Percentiles rank a stretch among this genome's conserved stretches.
Conservation (phyloP, 2,797 vertebrate genomes). For the Acipenser oxyrinchus region DNA sequence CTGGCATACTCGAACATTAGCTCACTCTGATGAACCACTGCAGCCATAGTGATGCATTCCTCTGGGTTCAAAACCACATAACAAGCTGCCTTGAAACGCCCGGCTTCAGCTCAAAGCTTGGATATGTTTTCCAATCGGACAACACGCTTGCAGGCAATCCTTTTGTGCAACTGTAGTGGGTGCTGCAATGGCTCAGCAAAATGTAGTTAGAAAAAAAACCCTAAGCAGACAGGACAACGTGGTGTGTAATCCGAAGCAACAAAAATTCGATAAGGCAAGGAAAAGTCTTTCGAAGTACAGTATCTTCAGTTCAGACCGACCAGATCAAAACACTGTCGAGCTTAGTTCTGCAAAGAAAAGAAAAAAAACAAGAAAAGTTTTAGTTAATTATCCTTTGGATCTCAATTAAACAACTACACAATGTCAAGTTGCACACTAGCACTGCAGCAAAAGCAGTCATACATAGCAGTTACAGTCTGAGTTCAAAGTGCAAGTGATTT, state of each 20-base stretch:
- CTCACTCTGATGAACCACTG: slow-evolving; percentile 84
- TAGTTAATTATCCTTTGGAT: neutral
- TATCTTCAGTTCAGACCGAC: neutral
- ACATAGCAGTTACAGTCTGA: neutral
- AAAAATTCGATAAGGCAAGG: neutral
- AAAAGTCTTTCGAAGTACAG: neutral
- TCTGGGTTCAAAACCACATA: slow-evolving; percentile 54
- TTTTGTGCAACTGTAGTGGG: neutral
- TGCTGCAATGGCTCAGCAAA: neutral
- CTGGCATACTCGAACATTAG: slow-evolving; percentile 88
- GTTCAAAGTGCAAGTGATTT: slow-evolving; percentile 2
- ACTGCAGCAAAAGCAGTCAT: neutral
- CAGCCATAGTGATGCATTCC: slow-evolving; percentile 65
- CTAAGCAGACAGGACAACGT: neutral
- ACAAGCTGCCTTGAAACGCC: slow-evolving; percentile 19
- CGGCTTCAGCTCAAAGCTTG: neutral
- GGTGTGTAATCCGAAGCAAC: neutral
- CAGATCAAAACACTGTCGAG: neutral
- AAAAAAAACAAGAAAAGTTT: neutral
- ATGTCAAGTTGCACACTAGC: neutral
- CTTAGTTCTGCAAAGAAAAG: neutral
- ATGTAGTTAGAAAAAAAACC: neutral
- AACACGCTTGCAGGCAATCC: neutral
- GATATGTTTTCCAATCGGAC: neutral
- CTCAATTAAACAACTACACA: neutral